phyloP scores from a whole-genome alignment of 2,113 vertebrate genomes.

The Cebidichthys violaceus region DNA sequence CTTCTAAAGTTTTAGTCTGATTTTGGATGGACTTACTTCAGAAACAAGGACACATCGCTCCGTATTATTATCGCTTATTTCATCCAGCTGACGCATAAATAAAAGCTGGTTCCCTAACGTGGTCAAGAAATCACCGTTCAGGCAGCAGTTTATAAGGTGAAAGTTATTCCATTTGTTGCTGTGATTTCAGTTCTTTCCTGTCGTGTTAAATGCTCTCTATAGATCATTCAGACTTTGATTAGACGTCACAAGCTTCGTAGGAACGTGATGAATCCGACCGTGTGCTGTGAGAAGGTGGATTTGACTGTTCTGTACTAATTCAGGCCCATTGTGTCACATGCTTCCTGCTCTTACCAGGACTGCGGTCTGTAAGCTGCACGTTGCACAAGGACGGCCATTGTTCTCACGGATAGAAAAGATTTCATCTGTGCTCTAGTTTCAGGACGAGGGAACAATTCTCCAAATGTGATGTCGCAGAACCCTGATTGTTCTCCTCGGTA shows the following conservation, averaged over 20 bases:
- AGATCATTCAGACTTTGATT: neutral
- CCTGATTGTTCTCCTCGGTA: neutral
- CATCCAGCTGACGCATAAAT: no score
- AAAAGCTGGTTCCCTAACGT: no score
- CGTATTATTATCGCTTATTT: no score
- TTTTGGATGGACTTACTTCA: no score
- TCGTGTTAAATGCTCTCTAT: neutral
- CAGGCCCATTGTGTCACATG: slow-evolving; percentile 52
- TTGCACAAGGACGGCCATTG: slow-evolving; percentile 47
- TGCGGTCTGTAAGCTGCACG: slow-evolving; percentile 4
- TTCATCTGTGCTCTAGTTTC: slow-evolving; percentile 20
- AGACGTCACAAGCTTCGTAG: neutral
- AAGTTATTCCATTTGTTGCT: neutral
- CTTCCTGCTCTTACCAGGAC: slow-evolving; percentile 33
- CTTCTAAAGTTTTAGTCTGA: no score
- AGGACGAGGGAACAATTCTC: neutral
- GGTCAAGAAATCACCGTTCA: neutral
- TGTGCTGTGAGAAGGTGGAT: slow-evolving; percentile 9
- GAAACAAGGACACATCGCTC: no score
- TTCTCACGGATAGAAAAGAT: slow-evolving; percentile 31
- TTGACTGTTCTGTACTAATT: slow-evolving; percentile 27
- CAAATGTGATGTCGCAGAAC: slow-evolving; percentile 18
- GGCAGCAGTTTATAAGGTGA: neutral
- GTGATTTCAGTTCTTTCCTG: no score
- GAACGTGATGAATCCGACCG: neutral